Base-by-base conservation (phyloP, 2,797 vertebrate species). In the Alauda arvensis region DNA sequence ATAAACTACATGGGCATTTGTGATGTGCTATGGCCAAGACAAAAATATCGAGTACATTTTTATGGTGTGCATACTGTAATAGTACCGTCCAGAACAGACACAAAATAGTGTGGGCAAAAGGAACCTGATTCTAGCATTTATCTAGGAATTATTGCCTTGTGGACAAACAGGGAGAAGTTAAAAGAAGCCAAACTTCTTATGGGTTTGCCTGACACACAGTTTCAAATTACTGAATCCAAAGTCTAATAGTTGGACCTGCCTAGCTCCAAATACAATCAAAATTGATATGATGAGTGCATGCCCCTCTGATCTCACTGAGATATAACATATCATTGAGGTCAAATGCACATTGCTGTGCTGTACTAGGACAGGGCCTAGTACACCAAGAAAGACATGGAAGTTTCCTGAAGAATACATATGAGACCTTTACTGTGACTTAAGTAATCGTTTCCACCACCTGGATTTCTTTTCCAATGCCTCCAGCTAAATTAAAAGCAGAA, bases 381-480 rank as follows among this genome's bases (percentile, higher is more conserved):
- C 42, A 42, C 4, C 4, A 33, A 45, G 23, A 43, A 77, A 60
- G 80, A 37, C 33, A 70, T n/a, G 33, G 31, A 71, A 83, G 13
- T 53, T 81, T 83, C 72, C 67, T 78, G 74, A 80, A 88, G 42
- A 76, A 62, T 19, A 76, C 1, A 10, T 29, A 69, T 18, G 34
- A 78, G 84, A 63, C 21, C 26, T 66, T 76, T 67, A 43, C 52
- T 88, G 49, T 63, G 55, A 80, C 56, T 83, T 69, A 60, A 87
- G 59, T 66, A 68, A 87, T 78, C 74, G 13, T 90, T 94, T 87
- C 88, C 82, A 88, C 20, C 2, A 2, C 40, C 20, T 83, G 43
- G 33, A 91, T 82, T 92, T 90, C 53, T 90, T 93, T 92, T 90
- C 80, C 83, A 95, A 46, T 55, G 85, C 91, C 91, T 93, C 70